Percentiles rank a stretch among this genome's conserved stretches.
Evolutionary conservation across 2,797 vertebrate species (phyloP).

Genomic region (Pteropus rufus): DNA sequence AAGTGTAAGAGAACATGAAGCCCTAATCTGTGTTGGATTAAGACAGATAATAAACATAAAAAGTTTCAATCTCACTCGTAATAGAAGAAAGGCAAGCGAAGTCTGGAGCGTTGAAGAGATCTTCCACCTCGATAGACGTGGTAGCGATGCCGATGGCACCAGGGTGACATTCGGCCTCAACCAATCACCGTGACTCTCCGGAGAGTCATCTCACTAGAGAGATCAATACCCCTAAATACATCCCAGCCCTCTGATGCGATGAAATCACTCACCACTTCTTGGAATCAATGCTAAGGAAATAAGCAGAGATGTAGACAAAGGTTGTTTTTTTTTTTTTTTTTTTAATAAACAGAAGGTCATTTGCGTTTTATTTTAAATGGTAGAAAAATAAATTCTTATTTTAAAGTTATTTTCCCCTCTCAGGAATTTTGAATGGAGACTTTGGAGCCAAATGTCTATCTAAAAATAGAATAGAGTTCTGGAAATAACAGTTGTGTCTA

Average conservation of each 20-base stretch:
- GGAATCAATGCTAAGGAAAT: not conserved
- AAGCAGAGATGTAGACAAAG: slow-evolving; percentile 37
- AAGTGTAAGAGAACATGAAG: not conserved
- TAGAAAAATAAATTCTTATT: slow-evolving; percentile 53
- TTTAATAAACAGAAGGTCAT: slow-evolving; percentile 33
- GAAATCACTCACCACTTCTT: not conserved
- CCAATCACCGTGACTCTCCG: rapidly evolving
- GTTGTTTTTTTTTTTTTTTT: not conserved
- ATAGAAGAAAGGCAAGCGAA: not conserved
- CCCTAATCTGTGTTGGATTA: not conserved
- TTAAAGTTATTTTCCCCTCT: slow-evolving; percentile 50
- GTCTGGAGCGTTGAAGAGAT: not conserved
- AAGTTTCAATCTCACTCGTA: not conserved
- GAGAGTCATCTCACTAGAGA: not conserved
- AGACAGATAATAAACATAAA: not conserved
- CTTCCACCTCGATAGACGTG: not conserved
- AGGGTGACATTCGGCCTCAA: not conserved
- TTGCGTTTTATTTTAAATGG: slow-evolving; percentile 54
- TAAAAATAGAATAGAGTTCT: slow-evolving; percentile 73
- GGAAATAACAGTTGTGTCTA: slow-evolving; percentile 67
- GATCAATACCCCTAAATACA: rapidly evolving
- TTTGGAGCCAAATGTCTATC: slow-evolving; percentile 63
- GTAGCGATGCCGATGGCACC: not conserved
- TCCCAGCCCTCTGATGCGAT: not conserved
- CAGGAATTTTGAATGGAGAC: slow-evolving; percentile 77